Base-by-base conservation (phyloP, 2,888 invertebrate species). In the Eristalinus sepulchralis region DNA sequence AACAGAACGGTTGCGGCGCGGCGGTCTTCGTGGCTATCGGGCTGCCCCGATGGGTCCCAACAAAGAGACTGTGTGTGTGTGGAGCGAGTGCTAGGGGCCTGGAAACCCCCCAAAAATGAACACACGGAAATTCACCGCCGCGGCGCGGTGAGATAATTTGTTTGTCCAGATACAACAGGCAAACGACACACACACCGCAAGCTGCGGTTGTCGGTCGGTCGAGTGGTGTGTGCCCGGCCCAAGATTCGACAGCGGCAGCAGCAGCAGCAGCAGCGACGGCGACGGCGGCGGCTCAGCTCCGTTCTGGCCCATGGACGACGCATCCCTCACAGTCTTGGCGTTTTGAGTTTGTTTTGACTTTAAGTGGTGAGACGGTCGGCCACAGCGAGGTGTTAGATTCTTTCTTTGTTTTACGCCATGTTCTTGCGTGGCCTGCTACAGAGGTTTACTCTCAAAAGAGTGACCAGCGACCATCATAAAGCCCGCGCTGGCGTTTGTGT, bases 101-200 rank as follows among this genome's bases (percentile, higher is more conserved):
- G 36, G 60, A 66, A 34, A 20, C 6, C 55, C 33, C 55, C 36
- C 27, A 55, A 63, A 22, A 10, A 59, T 24, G n/a, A 68, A 55
- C 47, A 47, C 47, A 47, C 24, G 20, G 5, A 24, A 39, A 71
- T n/a, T 24, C 33, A 57, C 13, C 33, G 71, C 57, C 70, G 66
- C 73, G 70, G 83, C 70, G 66, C 73, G 70, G 83, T 84, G 84
- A 80, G 84, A 76, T 84, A 81, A 84, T 81, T 84, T 84, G 84
- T 84, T 84, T 84, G 76, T 76, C 72, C 72, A 80, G 67, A 72
- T 81, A 81, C 71, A 84, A 84, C 81, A 76, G 34, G 39, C 47
- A 66, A 55, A 55, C 55, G 22, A 31, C 60, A 31, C 13, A 9
- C 64, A 27, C 55, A 36, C 53, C n/a, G 34, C 34, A 62, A 72